Conservation (phyloP, 2,113 vertebrate species). For the Emydocephalus ijimae region DNA sequence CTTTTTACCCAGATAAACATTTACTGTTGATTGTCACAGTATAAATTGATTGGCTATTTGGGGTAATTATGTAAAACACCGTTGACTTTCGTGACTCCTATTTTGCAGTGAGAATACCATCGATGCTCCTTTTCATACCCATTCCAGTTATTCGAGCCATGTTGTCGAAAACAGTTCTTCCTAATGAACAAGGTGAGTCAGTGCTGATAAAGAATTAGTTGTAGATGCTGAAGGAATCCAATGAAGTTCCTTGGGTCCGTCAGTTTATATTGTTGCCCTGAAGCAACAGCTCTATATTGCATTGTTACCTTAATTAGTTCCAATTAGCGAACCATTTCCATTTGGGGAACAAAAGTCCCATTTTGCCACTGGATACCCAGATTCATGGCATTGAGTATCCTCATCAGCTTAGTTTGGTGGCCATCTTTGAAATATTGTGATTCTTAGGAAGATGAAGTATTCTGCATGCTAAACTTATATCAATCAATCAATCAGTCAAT, state of each 20-base stretch:
- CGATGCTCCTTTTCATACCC: slow-evolving; percentile 82
- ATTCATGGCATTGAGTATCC: neutral
- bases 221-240: neutral
- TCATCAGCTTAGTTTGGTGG: neutral
- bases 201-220: slow-evolving; percentile 19
- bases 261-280: neutral
- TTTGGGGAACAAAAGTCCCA: neutral
- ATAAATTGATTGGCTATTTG: neutral
- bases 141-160: slow-evolving; percentile 88
- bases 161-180: slow-evolving; percentile 86
- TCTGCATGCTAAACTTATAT: neutral
- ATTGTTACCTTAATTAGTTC: neutral
- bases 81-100: slow-evolving; percentile 13
- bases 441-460: neutral
- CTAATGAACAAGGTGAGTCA: slow-evolving; percentile 87
- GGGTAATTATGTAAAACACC: slow-evolving; percentile 8
- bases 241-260: neutral
- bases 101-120: slow-evolving; percentile 79
- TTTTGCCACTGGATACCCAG: neutral
- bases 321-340: neutral
- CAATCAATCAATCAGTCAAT: neutral
- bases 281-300: neutral
- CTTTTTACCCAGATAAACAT: neutral
- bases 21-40: neutral
- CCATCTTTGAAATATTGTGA: neutral